Conservation (phyloP, 2,797 vertebrate genomes). For the Kryptopterus vitreolus region DNA sequence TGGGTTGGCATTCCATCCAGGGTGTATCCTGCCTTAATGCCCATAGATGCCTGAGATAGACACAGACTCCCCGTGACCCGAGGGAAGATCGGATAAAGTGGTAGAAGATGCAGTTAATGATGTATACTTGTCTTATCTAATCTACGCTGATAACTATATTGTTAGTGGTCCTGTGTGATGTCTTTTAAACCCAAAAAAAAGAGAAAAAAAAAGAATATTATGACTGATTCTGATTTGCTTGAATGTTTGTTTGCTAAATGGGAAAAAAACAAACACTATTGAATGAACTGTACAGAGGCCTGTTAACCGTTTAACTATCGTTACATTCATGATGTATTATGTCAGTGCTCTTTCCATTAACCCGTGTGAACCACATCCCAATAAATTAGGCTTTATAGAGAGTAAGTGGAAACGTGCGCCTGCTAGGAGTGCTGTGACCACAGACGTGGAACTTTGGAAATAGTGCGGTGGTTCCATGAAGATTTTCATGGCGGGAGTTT, state of each 20-base stretch:
- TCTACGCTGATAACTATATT: conserved; percentile 7
- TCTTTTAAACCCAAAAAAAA: neutral
- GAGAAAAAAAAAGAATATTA: neutral
- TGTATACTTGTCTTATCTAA: too few relatives aligned
- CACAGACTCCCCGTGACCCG: too few relatives aligned
- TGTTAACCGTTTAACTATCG: conserved; percentile 56
- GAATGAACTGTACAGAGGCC: conserved; percentile 59
- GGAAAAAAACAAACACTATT: neutral
- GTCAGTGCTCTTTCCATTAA: conserved; percentile 63
- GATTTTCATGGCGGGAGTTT: neutral
- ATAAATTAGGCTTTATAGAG: conserved; percentile 64
- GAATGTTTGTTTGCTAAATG: neutral
- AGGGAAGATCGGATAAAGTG: too few relatives aligned
- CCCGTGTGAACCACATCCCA: conserved; percentile 55
- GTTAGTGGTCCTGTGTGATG: neutral
- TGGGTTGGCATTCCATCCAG: too few relatives aligned
- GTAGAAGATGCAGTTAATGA: too few relatives aligned
- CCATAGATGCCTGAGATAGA: too few relatives aligned
- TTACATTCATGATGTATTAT: conserved; percentile 64
- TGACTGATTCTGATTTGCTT: neutral
- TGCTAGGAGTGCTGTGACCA: conserved; percentile 4
- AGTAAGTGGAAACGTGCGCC: conserved; percentile 39
- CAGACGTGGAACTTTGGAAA: neutral
- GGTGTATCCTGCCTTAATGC: too few relatives aligned
- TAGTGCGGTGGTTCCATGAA: neutral